Evolutionary conservation across 2,888 invertebrate species (phyloP).

Genomic region (Pterobdella sp.): DNA sequence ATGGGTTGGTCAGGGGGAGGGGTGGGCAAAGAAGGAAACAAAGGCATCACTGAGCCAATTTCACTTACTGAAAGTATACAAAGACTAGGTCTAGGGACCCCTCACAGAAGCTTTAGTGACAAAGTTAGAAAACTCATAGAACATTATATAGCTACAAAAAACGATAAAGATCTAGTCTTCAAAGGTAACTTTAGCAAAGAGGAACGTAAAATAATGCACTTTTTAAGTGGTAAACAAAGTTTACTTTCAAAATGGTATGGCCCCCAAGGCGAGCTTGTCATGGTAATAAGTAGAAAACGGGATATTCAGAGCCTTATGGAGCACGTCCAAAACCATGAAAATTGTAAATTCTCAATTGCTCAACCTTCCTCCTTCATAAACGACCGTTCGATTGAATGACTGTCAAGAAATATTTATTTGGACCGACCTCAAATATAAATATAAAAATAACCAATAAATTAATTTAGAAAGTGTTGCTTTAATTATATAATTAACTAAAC

Average conservation of each 20-base stretch:
- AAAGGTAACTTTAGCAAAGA: constrained; percentile 51
- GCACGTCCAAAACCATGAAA: constrained; percentile 45
- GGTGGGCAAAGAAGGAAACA: constrained; percentile 58
- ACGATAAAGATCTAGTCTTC: constrained; percentile 51
- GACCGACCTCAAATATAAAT: neutral
- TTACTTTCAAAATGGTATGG: constrained; percentile 57
- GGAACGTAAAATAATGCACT: constrained; percentile 52
- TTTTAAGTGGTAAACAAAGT: constrained; percentile 48
- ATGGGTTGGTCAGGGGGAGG: constrained; percentile 72
- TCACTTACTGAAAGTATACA: constrained; percentile 41
- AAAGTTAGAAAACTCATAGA: constrained; percentile 44
- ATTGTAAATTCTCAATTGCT: constrained; percentile 3
- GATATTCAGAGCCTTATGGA: constrained; percentile 52
- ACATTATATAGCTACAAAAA: constrained; percentile 45
- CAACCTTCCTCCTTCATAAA: neutral
- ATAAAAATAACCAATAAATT: neutral
- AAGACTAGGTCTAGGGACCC: constrained; percentile 46
- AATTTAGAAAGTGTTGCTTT: neutral
- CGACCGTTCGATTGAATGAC: too few relatives aligned
- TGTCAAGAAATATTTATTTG: too few relatives aligned
- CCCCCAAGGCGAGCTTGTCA: constrained; percentile 51
- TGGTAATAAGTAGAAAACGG: constrained; percentile 55
- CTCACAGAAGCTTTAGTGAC: constrained; percentile 41
- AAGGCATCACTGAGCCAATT: constrained; percentile 62
- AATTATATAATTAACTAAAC: neutral